Conservation (phyloP, 2,113 vertebrate genomes). For the Odontophorus gujanensis region DNA sequence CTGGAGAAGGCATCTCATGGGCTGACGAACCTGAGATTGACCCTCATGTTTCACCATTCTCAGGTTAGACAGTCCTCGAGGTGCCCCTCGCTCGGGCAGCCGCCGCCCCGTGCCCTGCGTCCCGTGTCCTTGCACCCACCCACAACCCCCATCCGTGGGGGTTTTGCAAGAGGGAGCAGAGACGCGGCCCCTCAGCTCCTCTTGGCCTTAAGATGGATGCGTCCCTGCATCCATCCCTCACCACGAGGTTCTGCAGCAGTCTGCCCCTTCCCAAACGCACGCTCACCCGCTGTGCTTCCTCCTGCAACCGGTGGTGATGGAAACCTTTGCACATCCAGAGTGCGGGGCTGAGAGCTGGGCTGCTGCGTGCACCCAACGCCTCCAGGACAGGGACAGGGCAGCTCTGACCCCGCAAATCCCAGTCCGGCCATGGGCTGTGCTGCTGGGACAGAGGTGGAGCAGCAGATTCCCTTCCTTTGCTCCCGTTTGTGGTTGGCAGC, state of each 20-base stretch:
- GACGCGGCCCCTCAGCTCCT: neutral
- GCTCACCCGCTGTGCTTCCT: neutral
- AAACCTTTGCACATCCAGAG: neutral
- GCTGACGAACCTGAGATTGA: conserved; percentile 99
- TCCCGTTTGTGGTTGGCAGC: neutral
- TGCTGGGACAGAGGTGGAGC: no score
- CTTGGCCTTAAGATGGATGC: neutral
- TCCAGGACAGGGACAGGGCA: neutral
- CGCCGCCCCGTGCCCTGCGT: rapidly evolving
- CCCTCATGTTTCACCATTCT: conserved; percentile 87
- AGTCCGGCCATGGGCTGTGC: neutral
- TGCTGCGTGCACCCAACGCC: neutral
- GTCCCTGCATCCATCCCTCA: rapidly evolving
- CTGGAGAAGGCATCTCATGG: conserved; percentile 84
- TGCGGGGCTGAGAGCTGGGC: neutral
- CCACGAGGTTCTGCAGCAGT: rapidly evolving
- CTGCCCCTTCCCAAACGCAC: neutral
- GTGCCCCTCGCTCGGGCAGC: conserved; percentile 68
- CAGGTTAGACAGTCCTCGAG: conserved; percentile 95
- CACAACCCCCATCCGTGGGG: rapidly evolving
- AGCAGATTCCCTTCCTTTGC: neutral
- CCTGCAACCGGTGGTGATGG: neutral
- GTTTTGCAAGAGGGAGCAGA: neutral
- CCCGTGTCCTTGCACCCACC: rapidly evolving
- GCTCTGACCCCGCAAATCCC: neutral